A percentile compares a stretch with the other conserved stretches of the same genome.
Evolutionary conservation across 2,113 vertebrate genomes (phyloP).

Genomic region (Xiphorhynchus elegans): DNA sequence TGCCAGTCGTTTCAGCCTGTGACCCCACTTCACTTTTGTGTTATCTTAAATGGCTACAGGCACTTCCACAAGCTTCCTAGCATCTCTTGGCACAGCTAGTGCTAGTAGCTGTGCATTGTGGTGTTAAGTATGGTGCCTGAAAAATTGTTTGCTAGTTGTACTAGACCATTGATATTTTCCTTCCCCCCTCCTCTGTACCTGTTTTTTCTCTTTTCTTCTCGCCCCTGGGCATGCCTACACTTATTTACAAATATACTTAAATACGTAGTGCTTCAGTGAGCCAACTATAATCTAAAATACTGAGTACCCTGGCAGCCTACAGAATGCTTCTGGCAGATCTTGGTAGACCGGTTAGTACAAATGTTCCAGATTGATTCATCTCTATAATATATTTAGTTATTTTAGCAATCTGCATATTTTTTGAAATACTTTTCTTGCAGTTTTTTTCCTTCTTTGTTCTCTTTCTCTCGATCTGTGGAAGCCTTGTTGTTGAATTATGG

Average conservation of each 20-base stretch:
- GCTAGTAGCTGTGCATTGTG: background rate
- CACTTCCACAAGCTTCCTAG: background rate
- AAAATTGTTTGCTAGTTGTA: background rate
- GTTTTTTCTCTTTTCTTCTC: background rate
- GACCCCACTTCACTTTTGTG: background rate
- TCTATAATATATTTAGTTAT: background rate
- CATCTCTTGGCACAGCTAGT: background rate
- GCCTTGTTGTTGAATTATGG: background rate
- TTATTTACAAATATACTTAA: constrained; percentile 1
- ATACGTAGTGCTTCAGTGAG: background rate
- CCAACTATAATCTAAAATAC: background rate
- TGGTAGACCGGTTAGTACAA: background rate
- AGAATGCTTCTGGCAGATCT: background rate
- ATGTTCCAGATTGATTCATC: background rate
- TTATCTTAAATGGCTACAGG: background rate
- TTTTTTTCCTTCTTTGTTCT: background rate
- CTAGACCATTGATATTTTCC: background rate
- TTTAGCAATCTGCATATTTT: background rate
- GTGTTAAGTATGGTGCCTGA: background rate
- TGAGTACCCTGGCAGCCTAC: background rate
- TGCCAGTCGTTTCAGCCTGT: background rate
- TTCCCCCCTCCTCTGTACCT: background rate
- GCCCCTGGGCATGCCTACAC: background rate
- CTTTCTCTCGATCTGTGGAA: background rate
- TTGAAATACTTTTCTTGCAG: background rate